Evolutionary conservation across 2,888 invertebrate genomes (phyloP).

Genomic region (Drosophila robusta): DNA sequence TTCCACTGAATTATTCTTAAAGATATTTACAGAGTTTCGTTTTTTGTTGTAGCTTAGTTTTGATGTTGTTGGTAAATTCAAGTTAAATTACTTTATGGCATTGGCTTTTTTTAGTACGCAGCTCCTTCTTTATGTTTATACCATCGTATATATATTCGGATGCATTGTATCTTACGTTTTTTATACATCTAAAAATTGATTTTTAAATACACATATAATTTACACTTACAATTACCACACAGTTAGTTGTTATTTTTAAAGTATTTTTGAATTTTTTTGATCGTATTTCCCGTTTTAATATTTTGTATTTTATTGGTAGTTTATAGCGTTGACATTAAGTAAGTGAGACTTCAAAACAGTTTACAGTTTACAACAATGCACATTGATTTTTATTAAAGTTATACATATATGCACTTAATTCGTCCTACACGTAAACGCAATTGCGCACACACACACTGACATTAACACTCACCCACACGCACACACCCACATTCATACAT

Average conservation of each 20-base stretch:
- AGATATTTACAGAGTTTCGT: conserved; percentile 73
- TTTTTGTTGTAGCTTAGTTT: conserved; percentile 30
- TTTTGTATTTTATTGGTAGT: conserved; percentile 58
- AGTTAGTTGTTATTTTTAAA: conserved; percentile 11
- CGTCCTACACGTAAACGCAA: conserved; percentile 35
- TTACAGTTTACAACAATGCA: conserved; percentile 80
- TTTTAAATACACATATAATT: conserved; percentile 80
- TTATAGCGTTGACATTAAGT: conserved; percentile 77
- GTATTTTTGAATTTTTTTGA: conserved; percentile 27
- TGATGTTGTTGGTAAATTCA: conserved; percentile 62
- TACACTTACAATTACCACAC: conserved; percentile 76
- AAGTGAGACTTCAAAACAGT: conserved; percentile 78
- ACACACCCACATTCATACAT: background rate
- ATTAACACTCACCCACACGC: conserved; percentile 7
- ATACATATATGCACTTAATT: conserved; percentile 18
- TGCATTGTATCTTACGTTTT: conserved; percentile 57
- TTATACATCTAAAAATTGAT: conserved; percentile 73
- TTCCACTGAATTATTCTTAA: conserved; percentile 72
- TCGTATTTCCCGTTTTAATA: conserved; percentile 31
- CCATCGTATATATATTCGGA: conserved; percentile 62
- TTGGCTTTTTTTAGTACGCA: conserved; percentile 68
- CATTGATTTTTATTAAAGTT: conserved; percentile 55
- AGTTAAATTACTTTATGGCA: conserved; percentile 79
- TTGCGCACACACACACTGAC: conserved; percentile 8
- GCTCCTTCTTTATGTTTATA: conserved; percentile 44